These are phyloP conservation scores for Dendroctonus ponderosae DNA, from an alignment of 1,140 invertebrate species.

Conservation along the genomic window DNA sequence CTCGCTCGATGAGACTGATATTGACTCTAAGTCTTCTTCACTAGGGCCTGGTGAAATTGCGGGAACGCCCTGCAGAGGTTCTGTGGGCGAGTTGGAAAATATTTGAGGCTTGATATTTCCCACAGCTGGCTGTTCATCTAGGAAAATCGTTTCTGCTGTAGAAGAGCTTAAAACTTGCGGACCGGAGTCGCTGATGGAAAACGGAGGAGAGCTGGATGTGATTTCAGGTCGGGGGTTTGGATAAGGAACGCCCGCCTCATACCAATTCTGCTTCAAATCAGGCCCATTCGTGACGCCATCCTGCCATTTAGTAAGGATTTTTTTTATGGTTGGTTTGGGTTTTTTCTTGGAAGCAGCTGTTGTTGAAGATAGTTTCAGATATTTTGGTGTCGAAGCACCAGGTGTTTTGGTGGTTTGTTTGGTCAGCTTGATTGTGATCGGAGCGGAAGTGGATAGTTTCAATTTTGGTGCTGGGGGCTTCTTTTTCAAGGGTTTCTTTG, in stretches of 20 bases:
- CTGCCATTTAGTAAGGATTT: constrained; percentile 34
- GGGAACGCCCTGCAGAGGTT: constrained; percentile 35
- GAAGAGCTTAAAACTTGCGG: constrained; percentile 10
- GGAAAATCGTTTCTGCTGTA: constrained; percentile 10
- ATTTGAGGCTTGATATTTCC: constrained; percentile 32
- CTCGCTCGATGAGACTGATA: constrained; percentile 7
- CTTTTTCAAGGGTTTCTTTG: neutral
- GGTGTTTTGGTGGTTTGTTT: constrained; percentile 17
- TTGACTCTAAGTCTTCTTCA: constrained; percentile 13
- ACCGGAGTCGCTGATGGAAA: constrained; percentile 33
- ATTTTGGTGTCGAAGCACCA: constrained; percentile 3
- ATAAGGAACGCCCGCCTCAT: constrained; percentile 38
- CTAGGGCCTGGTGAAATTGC: constrained; percentile 10
- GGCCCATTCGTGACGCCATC: constrained; percentile 10
- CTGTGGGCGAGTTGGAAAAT: constrained; percentile 40
- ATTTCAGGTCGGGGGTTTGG: constrained; percentile 45
- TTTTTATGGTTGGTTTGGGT: constrained; percentile 33
- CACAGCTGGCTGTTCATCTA: constrained; percentile 2
- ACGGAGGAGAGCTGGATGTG: constrained; percentile 42
- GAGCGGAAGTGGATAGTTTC: constrained; percentile 12
- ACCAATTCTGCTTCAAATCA: constrained; percentile 43
- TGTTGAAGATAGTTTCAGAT: neutral
- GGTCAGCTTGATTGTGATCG: constrained; percentile 31
- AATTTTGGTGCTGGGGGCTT: neutral
- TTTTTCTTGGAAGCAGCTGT: constrained; percentile 2